Percentiles rank a stretch among this genome's conserved stretches.
These are phyloP conservation scores for Cotesia congregata DNA, from an alignment of 2,888 invertebrate genomes.

Conservation along the genomic window DNA sequence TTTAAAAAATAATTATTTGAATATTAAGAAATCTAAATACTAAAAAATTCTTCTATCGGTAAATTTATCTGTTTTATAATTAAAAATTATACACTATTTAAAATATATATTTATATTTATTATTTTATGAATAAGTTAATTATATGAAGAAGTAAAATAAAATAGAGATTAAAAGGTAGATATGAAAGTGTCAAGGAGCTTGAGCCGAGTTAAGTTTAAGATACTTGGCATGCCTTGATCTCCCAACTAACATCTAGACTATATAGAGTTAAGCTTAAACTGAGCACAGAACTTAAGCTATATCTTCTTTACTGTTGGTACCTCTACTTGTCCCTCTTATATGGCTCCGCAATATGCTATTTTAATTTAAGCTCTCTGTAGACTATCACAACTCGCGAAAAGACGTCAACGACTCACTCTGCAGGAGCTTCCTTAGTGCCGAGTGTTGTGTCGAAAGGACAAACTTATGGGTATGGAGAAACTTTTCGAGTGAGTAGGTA, in stretches of 20 bases:
- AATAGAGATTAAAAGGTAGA: neutral
- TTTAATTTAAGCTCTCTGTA: conserved; percentile 48
- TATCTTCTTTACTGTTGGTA: conserved; percentile 29
- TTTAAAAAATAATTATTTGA: no score
- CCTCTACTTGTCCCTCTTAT: conserved; percentile 1
- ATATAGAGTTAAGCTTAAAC: conserved; percentile 59
- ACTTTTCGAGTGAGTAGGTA: neutral
- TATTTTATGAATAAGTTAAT: neutral
- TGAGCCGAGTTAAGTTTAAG: neutral
- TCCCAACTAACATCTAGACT: conserved; percentile 43
- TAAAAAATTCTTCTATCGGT: no score
- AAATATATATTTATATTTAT: no score
- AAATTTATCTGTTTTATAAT: no score
- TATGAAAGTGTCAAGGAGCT: neutral
- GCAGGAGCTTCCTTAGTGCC: conserved; percentile 14
- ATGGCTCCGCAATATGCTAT: conserved; percentile 48
- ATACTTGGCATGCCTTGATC: conserved; percentile 23
- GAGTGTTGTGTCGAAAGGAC: neutral
- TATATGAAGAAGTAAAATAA: neutral
- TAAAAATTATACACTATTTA: no score
- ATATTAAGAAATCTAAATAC: no score
- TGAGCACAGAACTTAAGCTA: conserved; percentile 60
- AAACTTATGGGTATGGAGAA: conserved; percentile 8
- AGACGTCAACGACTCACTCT: conserved; percentile 22
- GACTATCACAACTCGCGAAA: conserved; percentile 34